Conservation (phyloP, 1,140 invertebrate genomes). For the Augochlora pura region DNA sequence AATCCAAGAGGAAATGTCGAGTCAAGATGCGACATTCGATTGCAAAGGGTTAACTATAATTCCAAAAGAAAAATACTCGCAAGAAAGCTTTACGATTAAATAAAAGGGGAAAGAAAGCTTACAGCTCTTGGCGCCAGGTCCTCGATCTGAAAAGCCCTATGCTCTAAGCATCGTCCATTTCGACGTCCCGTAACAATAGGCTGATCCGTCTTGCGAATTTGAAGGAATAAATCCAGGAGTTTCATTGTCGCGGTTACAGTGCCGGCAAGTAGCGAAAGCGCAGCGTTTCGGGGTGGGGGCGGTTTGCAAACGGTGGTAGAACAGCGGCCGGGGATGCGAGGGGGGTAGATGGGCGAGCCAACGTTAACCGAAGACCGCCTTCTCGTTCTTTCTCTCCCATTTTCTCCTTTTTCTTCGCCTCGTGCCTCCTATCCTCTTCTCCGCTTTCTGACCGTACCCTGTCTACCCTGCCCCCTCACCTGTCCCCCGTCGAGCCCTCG, state of each 20-base stretch:
- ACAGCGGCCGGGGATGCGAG: slow-evolving; percentile 27
- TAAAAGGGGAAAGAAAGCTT: too few relatives aligned
- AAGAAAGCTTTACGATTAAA: too few relatives aligned
- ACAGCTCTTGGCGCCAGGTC: too few relatives aligned
- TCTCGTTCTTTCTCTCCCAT: slow-evolving; percentile 54
- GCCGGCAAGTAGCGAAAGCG: slow-evolving; percentile 47
- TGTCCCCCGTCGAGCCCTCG: slow-evolving; percentile 43
- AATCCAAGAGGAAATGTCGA: too few relatives aligned
- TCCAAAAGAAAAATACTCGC: too few relatives aligned
- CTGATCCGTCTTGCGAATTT: background rate
- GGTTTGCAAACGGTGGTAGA: slow-evolving; percentile 13
- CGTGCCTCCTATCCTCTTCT: slow-evolving; percentile 20
- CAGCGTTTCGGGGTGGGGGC: slow-evolving; percentile 52
- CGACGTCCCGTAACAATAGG: background rate
- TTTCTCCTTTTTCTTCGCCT: slow-evolving; percentile 33
- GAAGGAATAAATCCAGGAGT: slow-evolving; percentile 4
- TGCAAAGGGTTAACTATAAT: too few relatives aligned
- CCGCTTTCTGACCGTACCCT: slow-evolving; percentile 23
- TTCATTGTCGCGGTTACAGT: slow-evolving; percentile 51
- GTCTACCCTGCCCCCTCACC: slow-evolving; percentile 5
- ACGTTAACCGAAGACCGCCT: slow-evolving; percentile 78
- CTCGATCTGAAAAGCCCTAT: too few relatives aligned
- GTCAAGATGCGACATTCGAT: too few relatives aligned
- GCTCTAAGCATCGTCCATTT: background rate
- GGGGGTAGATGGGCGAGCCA: slow-evolving; percentile 76